Percentiles rank a stretch among this genome's conserved stretches.
Evolutionary conservation across 2,888 invertebrate genomes (phyloP).

Genomic region (Drosophila lutescens): DNA sequence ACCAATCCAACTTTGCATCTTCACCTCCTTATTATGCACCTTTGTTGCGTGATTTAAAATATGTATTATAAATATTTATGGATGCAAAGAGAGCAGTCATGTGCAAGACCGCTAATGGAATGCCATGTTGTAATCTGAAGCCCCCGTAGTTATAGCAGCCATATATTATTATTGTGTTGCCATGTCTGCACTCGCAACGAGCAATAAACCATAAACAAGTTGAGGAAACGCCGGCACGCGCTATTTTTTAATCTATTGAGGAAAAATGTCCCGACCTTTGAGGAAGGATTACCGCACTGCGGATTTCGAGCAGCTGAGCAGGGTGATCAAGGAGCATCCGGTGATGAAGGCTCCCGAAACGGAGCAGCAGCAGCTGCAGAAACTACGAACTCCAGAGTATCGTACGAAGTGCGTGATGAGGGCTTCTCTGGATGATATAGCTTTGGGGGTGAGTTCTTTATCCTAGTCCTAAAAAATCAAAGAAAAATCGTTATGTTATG

Average conservation of each 20-base stretch:
- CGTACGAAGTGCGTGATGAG: slow-evolving; percentile 72
- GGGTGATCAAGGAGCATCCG: slow-evolving; percentile 60
- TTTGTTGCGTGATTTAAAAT: slow-evolving; percentile 55
- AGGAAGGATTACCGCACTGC: slow-evolving; percentile 61
- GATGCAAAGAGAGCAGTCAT: slow-evolving; percentile 58
- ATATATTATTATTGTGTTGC: slow-evolving; percentile 62
- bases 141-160: slow-evolving; percentile 58
- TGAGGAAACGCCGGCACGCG: slow-evolving; percentile 4
- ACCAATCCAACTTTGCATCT: background rate
- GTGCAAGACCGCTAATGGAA: slow-evolving; percentile 41
- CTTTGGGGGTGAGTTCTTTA: slow-evolving; percentile 60
- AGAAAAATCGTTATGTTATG: background rate
- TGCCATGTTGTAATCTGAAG: slow-evolving; percentile 18
- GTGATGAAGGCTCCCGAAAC: slow-evolving; percentile 49
- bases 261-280: slow-evolving; percentile 54
- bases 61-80: slow-evolving; percentile 62
- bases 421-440: slow-evolving; percentile 70
- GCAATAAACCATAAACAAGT: slow-evolving; percentile 18
- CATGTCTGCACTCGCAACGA: slow-evolving; percentile 40
- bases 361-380: slow-evolving; percentile 49
- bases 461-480: background rate
- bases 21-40: slow-evolving; percentile 3
- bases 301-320: slow-evolving; percentile 65
- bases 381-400: slow-evolving; percentile 64
- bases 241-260: background rate